phyloP scores from a whole-genome alignment of 2,888 invertebrate species.

The Chironomus riparius region DNA sequence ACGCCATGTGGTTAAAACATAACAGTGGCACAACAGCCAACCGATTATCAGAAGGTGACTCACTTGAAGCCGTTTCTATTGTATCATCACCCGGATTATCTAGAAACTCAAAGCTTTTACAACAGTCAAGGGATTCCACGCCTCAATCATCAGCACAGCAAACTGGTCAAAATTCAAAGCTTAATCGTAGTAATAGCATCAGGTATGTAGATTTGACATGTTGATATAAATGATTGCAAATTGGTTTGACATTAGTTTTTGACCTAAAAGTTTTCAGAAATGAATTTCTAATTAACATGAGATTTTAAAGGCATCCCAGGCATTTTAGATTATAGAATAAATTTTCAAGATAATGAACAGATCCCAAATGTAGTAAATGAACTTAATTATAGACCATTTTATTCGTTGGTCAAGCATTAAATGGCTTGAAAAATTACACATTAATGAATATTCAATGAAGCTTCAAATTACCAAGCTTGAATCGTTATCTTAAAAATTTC shows the following conservation, averaged over 20 bases:
- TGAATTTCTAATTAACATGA: constrained; percentile 35
- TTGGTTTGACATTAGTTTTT: not conserved
- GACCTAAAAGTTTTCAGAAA: too few relatives aligned
- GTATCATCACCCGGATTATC: constrained; percentile 39
- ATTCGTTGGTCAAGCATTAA: too few relatives aligned
- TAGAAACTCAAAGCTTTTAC: constrained; percentile 13
- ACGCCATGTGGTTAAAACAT: constrained; percentile 79
- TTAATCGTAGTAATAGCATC: constrained; percentile 86
- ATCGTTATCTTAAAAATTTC: too few relatives aligned
- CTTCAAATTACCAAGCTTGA: too few relatives aligned
- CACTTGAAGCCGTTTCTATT: constrained; percentile 71
- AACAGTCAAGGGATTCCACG: constrained; percentile 8
- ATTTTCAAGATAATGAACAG: too few relatives aligned
- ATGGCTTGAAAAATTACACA: too few relatives aligned
- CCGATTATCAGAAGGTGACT: constrained; percentile 81
- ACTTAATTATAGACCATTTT: too few relatives aligned
- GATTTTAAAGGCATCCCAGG: too few relatives aligned
- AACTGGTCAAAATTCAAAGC: constrained; percentile 48
- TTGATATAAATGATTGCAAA: not conserved
- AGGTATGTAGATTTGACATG: constrained; percentile 48
- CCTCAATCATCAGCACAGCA: constrained; percentile 41
- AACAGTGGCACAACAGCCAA: constrained; percentile 61
- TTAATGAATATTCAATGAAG: too few relatives aligned
- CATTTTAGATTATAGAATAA: too few relatives aligned
- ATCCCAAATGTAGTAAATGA: too few relatives aligned